Percentiles rank a stretch among this genome's conserved stretches.
Conservation (phyloP, 2,888 invertebrate species). For the Ephialtes manifestator region DNA sequence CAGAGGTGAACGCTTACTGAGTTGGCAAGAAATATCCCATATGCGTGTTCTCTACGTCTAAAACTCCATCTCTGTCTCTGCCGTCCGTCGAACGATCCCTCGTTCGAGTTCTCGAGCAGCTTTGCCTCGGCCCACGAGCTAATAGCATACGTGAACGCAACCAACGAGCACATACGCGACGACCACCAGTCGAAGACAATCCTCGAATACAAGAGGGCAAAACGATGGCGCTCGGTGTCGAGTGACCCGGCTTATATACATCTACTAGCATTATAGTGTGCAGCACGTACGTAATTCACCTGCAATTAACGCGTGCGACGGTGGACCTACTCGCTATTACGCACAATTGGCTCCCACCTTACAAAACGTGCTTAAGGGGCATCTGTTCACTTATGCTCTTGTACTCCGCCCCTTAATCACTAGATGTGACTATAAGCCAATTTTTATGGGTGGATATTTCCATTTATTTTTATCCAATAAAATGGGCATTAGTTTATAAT, state of each 20-base stretch:
- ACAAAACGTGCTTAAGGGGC: slow-evolving; percentile 23
- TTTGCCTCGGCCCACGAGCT: slow-evolving; percentile 28
- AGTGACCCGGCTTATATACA: slow-evolving; percentile 13
- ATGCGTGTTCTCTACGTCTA: slow-evolving; percentile 22
- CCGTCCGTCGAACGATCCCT: slow-evolving; percentile 5
- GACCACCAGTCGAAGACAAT: slow-evolving; percentile 26
- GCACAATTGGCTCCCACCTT: slow-evolving; percentile 63
- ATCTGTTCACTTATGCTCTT: slow-evolving; percentile 12
- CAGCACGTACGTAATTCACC: slow-evolving; percentile 56
- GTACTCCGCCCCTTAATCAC: not conserved
- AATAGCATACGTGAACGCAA: slow-evolving; percentile 49
- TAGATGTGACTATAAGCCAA: not conserved
- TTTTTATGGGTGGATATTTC: not conserved
- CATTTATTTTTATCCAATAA: too few relatives aligned
- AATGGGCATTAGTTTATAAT: too few relatives aligned
- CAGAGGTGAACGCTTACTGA: too few relatives aligned
- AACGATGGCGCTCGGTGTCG: slow-evolving; percentile 23
- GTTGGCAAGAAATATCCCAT: not conserved
- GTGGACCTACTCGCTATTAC: slow-evolving; percentile 59
- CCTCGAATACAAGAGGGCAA: not conserved
- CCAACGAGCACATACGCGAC: slow-evolving; percentile 12
- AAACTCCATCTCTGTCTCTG: slow-evolving; percentile 14
- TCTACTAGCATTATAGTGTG: too few relatives aligned
- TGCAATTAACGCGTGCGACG: slow-evolving; percentile 69
- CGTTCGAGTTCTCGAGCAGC: slow-evolving; percentile 21